A percentile compares a stretch with the other conserved stretches of the same genome.
phyloP scores from a whole-genome alignment of 2,888 invertebrate species.

The Caenorhabditis plicata region DNA sequence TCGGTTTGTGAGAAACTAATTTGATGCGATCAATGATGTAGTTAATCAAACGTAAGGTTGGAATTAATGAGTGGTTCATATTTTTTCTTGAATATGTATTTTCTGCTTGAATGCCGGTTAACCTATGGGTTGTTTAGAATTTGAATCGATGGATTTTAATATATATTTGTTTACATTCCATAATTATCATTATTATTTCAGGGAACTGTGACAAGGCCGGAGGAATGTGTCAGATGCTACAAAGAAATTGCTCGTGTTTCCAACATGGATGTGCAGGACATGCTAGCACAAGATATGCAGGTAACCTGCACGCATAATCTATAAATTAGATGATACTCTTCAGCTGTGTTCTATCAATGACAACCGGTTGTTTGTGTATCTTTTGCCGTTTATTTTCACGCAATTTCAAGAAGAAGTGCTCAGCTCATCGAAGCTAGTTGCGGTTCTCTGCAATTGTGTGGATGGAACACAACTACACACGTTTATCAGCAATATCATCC shows the following conservation, averaged over 20 bases:
- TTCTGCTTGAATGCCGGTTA: too few species aligned
- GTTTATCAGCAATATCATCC: constrained; percentile 79
- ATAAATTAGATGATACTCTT: not conserved
- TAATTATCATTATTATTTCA: constrained; percentile 3
- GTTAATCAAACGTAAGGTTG: too few species aligned
- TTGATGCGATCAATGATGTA: too few species aligned
- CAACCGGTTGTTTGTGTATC: constrained; percentile 70
- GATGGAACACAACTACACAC: constrained; percentile 86
- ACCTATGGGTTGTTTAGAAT: not conserved
- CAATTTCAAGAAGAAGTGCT: constrained; percentile 68
- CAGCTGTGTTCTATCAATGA: constrained; percentile 72
- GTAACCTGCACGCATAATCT: constrained; percentile 65
- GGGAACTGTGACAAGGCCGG: constrained; percentile 6
- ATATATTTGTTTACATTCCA: not conserved
- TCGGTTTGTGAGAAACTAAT: too few species aligned
- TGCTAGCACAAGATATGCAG: constrained; percentile 80
- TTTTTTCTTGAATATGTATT: too few species aligned
- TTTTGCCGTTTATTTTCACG: constrained; percentile 87
- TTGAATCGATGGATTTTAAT: too few species aligned
- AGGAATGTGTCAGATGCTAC: constrained; percentile 81
- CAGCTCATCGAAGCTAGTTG: constrained; percentile 73
- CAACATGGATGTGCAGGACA: constrained; percentile 70
- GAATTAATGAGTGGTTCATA: too few species aligned
- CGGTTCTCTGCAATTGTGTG: constrained; percentile 84
- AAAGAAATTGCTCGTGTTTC: constrained; percentile 71